Evolutionary conservation across 2,888 invertebrate species (phyloP).

Genomic region (Campoplex nolae): DNA sequence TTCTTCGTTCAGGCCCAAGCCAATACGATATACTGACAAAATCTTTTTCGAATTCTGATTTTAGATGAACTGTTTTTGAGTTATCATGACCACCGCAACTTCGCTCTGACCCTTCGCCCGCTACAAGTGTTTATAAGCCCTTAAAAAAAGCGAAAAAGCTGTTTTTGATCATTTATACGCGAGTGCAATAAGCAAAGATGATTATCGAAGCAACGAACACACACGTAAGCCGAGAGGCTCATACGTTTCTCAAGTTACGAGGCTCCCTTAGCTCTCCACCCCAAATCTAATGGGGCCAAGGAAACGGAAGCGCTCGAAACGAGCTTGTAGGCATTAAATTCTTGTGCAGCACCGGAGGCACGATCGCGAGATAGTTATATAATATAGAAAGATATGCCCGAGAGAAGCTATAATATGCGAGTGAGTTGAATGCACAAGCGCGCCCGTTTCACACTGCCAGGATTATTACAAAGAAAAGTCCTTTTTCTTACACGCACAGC

Average conservation of each 20-base stretch:
- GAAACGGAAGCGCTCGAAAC: neutral
- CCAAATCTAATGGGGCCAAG: neutral
- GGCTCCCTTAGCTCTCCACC: neutral
- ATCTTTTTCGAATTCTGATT: too few species aligned
- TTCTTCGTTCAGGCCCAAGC: too few species aligned
- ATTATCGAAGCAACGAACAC: neutral
- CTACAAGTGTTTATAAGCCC: too few species aligned
- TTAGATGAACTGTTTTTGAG: too few species aligned
- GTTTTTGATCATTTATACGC: neutral
- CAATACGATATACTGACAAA: too few species aligned
- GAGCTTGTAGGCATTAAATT: neutral
- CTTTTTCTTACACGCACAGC: neutral
- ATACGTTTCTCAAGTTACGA: neutral
- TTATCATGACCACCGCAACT: too few species aligned
- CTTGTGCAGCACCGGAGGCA: neutral
- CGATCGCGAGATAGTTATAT: constrained; percentile 9
- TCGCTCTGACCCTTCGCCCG: too few species aligned
- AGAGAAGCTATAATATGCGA: constrained; percentile 37
- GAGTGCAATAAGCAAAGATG: neutral
- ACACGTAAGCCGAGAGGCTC: neutral
- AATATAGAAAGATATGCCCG: constrained; percentile 3
- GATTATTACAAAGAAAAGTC: neutral
- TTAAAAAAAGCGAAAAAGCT: neutral
- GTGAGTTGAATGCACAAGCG: constrained; percentile 62
- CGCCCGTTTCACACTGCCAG: neutral